Percentiles rank a stretch among this genome's conserved stretches.
Conservation (phyloP, 2,113 vertebrate genomes). For the Parus major region DNA sequence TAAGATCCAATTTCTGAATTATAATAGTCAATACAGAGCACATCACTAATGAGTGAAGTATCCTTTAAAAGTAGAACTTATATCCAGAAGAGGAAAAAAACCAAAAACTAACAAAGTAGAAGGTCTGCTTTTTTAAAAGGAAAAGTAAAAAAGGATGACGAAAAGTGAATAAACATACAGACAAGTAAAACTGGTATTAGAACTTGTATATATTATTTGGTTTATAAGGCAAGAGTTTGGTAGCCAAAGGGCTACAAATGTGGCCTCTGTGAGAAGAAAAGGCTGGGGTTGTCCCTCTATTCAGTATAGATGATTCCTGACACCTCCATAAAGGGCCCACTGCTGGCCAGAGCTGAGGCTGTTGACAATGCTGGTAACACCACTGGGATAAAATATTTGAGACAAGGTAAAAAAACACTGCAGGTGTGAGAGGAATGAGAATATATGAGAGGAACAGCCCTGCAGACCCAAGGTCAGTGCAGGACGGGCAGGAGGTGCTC, state of each 20-base stretch:
- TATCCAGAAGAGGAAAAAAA: neutral
- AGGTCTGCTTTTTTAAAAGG: neutral
- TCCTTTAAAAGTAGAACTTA: neutral
- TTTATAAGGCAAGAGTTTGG: neutral
- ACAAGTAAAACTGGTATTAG: neutral
- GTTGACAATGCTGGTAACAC: rapidly evolving
- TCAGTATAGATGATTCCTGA: rapidly evolving
- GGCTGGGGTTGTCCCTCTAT: rapidly evolving
- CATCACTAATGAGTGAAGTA: neutral
- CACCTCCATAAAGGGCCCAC: neutral
- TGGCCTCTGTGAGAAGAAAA: neutral
- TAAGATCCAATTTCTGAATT: neutral
- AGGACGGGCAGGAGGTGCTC: neutral
- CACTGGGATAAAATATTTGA: neutral
- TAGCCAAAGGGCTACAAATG: neutral
- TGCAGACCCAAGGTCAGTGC: rapidly evolving
- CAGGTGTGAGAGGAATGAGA: neutral
- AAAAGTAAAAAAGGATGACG: neutral
- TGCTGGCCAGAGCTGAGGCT: neutral
- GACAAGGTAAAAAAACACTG: neutral
- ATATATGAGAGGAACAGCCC: rapidly evolving
- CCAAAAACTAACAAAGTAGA: neutral
- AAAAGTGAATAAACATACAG: neutral
- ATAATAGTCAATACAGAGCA: neutral
- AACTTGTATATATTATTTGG: neutral